These are phyloP conservation scores for Tetraneura akinire DNA, from an alignment of 1,140 invertebrate genomes.

Conservation along the genomic window DNA sequence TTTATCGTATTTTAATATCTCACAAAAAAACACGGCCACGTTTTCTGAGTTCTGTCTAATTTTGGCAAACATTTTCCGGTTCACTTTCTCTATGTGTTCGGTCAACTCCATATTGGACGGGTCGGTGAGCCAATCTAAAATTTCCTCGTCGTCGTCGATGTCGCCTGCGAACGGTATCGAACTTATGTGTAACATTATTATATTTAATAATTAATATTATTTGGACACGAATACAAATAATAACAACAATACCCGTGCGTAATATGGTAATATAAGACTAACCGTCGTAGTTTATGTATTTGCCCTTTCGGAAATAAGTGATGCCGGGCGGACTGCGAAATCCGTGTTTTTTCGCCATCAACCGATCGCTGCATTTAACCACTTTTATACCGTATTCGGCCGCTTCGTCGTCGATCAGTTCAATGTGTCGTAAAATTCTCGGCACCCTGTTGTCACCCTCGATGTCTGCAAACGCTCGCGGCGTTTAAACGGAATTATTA, in stretches of 20 bases:
- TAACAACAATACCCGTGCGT: not conserved
- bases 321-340: conserved; percentile 85
- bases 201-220: not conserved
- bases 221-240: too few relatives aligned
- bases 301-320: conserved; percentile 87
- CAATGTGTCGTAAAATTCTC: conserved; percentile 77
- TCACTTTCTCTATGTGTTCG: conserved; percentile 90
- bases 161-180: conserved; percentile 62
- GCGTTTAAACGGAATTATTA: not conserved
- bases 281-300: conserved; percentile 89
- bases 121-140: conserved; percentile 90
- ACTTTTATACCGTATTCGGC: conserved; percentile 89
- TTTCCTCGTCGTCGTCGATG: conserved; percentile 89
- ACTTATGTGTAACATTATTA: not conserved
- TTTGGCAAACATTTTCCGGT: conserved; percentile 90
- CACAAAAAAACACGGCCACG: conserved; percentile 93
- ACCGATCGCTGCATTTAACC: conserved; percentile 82
- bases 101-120: conserved; percentile 93
- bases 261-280: too few relatives aligned
- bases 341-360: conserved; percentile 95
- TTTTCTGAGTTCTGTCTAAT: conserved; percentile 88
- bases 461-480: conserved; percentile 67
- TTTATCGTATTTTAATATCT: too few relatives aligned
- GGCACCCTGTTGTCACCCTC: conserved; percentile 80
- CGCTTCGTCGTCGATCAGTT: conserved; percentile 89